phyloP scores from a whole-genome alignment of 1,140 invertebrate genomes.

The Andrena cerasifolii region DNA sequence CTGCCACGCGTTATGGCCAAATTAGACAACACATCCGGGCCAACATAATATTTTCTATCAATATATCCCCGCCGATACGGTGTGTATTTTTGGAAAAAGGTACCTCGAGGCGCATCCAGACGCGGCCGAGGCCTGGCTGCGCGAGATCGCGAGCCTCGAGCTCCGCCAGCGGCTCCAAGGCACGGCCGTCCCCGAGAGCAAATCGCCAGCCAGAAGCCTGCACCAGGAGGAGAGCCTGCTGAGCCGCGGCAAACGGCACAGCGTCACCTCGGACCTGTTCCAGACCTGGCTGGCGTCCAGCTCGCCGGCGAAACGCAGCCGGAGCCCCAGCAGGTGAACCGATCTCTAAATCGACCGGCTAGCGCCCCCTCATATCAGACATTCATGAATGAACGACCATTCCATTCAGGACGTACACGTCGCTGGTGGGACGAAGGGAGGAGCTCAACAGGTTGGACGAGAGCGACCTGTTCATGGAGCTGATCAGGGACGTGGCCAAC shows the following conservation, averaged over 20 bases:
- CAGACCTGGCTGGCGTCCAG: constrained; percentile 90
- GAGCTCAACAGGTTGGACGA: constrained; percentile 87
- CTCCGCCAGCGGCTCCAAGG: constrained; percentile 82
- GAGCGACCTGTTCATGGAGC: constrained; percentile 94
- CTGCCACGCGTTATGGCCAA: background rate
- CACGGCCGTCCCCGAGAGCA: constrained; percentile 68
- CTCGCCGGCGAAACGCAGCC: constrained; percentile 84
- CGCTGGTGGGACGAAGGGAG: constrained; percentile 80
- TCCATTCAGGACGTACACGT: constrained; percentile 72
- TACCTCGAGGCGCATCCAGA: constrained; percentile 84
- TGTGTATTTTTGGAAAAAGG: constrained; percentile 54
- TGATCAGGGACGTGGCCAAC: constrained; percentile 95
- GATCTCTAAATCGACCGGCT: background rate
- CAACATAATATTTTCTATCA: constrained; percentile 2
- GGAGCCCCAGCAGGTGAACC: constrained; percentile 84
- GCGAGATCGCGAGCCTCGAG: constrained; percentile 87
- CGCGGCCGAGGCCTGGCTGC: constrained; percentile 87
- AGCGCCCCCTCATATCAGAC: too few species aligned
- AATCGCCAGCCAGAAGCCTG: constrained; percentile 78
- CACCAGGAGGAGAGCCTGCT: constrained; percentile 80
- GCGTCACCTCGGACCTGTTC: constrained; percentile 92
- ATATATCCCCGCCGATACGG: background rate
- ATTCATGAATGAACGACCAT: too few species aligned
- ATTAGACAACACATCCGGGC: background rate
- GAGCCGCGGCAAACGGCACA: constrained; percentile 84